These are phyloP conservation scores for Dastarcus helophoroides DNA, from an alignment of 2,888 invertebrate species.

Conservation along the genomic window DNA sequence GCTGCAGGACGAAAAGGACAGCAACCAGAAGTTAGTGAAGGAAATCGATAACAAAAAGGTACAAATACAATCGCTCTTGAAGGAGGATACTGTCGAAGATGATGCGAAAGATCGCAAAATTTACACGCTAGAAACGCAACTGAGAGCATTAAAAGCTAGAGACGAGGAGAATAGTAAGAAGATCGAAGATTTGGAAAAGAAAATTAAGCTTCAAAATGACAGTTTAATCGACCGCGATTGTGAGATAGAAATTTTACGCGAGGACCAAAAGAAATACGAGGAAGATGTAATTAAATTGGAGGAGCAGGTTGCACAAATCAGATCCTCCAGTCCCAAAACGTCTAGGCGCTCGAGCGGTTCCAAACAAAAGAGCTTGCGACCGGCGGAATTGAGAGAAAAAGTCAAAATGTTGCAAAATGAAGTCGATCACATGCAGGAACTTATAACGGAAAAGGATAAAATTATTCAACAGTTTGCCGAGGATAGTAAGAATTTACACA, in stretches of 20 bases:
- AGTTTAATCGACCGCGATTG: slow-evolving; percentile 38
- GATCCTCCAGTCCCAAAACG: slow-evolving; percentile 12
- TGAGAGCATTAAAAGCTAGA: slow-evolving; percentile 26
- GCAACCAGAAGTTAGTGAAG: slow-evolving; percentile 21
- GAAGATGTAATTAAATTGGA: slow-evolving; percentile 41
- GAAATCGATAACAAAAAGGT: slow-evolving; percentile 24
- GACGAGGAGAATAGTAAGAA: slow-evolving; percentile 18
- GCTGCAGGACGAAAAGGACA: slow-evolving; percentile 42
- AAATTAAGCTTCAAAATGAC: slow-evolving; percentile 29
- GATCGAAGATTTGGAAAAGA: slow-evolving; percentile 21
- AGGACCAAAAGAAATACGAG: slow-evolving; percentile 42
- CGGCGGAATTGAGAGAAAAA: slow-evolving; percentile 16
- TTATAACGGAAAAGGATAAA: slow-evolving; percentile 47
- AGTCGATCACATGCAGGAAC: slow-evolving; percentile 43
- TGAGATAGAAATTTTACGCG: slow-evolving; percentile 44
- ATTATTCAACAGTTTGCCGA: slow-evolving; percentile 47
- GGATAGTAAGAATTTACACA: slow-evolving; percentile 44
- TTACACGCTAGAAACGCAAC: slow-evolving; percentile 19
- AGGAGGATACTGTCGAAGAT: slow-evolving; percentile 13
- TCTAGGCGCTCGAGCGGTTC: no score
- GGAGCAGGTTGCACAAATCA: slow-evolving; percentile 22
- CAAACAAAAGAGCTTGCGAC: slow-evolving; percentile 14
- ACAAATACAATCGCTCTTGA: slow-evolving; percentile 15
- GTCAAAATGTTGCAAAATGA: slow-evolving; percentile 41
- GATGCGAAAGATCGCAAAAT: slow-evolving; percentile 10